Evolutionary conservation across 2,797 vertebrate species (phyloP), one percentile per base, ranked within the genome.

Genomic region (Sebastes diaconus): DNA sequence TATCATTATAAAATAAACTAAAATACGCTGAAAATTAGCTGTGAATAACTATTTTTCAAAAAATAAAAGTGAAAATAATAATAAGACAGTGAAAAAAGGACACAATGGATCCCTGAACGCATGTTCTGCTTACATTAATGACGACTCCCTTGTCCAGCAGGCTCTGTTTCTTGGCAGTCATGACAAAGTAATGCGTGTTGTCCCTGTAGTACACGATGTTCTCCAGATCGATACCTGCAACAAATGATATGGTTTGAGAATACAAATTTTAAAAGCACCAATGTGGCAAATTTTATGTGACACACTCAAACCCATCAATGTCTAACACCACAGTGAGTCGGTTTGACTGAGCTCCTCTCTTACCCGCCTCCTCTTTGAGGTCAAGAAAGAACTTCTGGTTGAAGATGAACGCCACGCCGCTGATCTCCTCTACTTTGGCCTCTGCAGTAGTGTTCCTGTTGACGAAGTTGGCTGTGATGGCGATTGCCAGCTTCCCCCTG

Each of bases 121-220:
- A 12, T 9, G 4, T 65, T 79, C 46, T 70, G 94, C 98, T 58
- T 94, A 99, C 99, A 2, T 97, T 95, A 39, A 98, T 95, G 90
- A 99, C 97, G 77, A 99, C 98, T 57, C 98, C 97, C 91, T 99
- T 99, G 87, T 99, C 98, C 85, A 99, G 93, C 81, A 99, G 96
- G 84, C 97, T 98, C 92, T 99, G 99, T 72, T 99, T 99, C 94
- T 99, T 99, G 70, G 98, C 99, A 1, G 99, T 99, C 99, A 99
- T 99, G 80, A 99, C 99, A 90, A 99, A 99, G 91, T 99, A 99
- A 90, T 99, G 99, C 0, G 99, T 99, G 92, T 96, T 97, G 90
- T 99, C 98, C 89, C 95, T 99, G 83, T 99, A 99, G 93, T 99
- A 99, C 75, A 99, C 99, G 68, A 99, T 99, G 95, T 99, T 99